These are phyloP conservation scores for Cheilosia scutellata DNA, from an alignment of 2,888 invertebrate species.

Conservation along the genomic window DNA sequence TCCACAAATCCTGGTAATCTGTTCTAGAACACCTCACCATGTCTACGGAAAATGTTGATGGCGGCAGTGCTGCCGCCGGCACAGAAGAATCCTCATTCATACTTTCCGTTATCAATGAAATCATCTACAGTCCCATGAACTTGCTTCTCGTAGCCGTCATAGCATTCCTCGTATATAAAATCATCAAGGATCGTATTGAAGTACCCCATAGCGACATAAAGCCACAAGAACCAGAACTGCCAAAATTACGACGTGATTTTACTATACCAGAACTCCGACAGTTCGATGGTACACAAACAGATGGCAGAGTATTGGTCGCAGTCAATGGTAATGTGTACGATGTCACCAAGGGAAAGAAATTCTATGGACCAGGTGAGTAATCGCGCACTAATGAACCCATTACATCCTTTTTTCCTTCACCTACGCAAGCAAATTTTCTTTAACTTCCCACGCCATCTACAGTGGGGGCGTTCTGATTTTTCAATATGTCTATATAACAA, in stretches of 20 bases:
- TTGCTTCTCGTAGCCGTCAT: conserved; percentile 88
- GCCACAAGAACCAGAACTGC: conserved; percentile 87
- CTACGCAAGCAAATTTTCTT: conserved; percentile 25
- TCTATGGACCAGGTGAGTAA: conserved; percentile 95
- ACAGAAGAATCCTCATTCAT: conserved; percentile 75
- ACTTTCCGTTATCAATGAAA: conserved; percentile 85
- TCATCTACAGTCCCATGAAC: conserved; percentile 90
- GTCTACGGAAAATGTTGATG: conserved; percentile 64
- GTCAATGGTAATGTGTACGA: conserved; percentile 98
- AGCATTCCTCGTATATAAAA: conserved; percentile 90
- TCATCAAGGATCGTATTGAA: conserved; percentile 86
- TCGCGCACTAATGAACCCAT: background rate
- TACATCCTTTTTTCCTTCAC: conserved; percentile 3
- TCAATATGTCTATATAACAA: conserved; percentile 1
- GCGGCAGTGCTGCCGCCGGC: conserved; percentile 33
- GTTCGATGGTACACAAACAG: conserved; percentile 93
- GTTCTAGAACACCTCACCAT: conserved; percentile 15
- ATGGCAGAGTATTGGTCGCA: conserved; percentile 95
- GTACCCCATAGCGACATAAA: conserved; percentile 81
- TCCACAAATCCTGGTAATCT: background rate
- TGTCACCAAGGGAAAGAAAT: conserved; percentile 94
- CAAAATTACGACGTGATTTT: conserved; percentile 95
- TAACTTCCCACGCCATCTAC: conserved; percentile 19
- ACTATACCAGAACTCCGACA: conserved; percentile 93
- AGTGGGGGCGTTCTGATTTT: background rate